Evolutionary conservation across 2,888 invertebrate genomes (phyloP), one percentile per base, ranked within the genome.

Genomic region (Thalpophila matura): DNA sequence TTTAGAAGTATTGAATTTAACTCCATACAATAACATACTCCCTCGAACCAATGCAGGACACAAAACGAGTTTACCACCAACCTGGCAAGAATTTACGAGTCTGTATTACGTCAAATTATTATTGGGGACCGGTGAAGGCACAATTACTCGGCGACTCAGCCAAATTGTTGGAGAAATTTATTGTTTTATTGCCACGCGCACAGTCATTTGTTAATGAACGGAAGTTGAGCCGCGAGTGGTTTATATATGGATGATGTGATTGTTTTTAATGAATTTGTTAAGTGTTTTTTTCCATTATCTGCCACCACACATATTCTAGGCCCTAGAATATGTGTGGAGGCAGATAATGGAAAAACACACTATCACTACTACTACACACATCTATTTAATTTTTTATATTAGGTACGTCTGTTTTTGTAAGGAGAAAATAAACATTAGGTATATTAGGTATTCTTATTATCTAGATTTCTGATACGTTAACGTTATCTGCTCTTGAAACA

Each of bases 101-200:
- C 76, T 66, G 77, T 72, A 85, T 88, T 86, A 86, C 81, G 83
- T 86, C 87, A 88, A 89, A 90, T 89, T 89, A 89, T 86, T 80
- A 86, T 86, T 81, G 79, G 80, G 43, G 38, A 56, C 57, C 40
- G 49, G 51, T 33, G 70, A 37, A 35, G 71, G 69, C 76, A 74
- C 82, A 83, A 84, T 86, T 73, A 71, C 47, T 31, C 43, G 22
- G 60, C 29, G 55, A 81, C 76, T 73, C 70, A 74, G 72, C 83
- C 82, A 85, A 89, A 89, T 89, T 88, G 38, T 56, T 56, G 31
- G 35, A 53, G 50, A 64, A 37, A 70, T 81, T 82, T 83, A 80
- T 83, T 81, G 71, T 80, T 82, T 83, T 81, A 83, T 76, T 83
- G 54, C 70, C 66, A 63, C 68, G 60, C 63, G 58, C 59, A 54